These are phyloP conservation scores for Drosophila acutilabella DNA, from an alignment of 2,888 invertebrate genomes.

Conservation along the genomic window DNA sequence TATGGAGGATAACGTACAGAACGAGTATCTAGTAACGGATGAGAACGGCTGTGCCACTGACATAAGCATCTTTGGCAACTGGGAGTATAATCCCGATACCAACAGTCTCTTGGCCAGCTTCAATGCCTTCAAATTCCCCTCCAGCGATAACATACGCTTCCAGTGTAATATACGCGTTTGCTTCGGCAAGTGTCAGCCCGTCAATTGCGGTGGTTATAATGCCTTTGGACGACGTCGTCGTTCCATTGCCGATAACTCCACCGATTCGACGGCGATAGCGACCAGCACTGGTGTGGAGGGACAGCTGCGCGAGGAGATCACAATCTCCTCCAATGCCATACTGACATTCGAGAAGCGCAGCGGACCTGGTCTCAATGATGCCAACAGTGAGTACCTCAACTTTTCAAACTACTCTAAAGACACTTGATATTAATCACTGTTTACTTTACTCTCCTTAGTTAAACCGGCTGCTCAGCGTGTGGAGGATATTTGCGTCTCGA, in stretches of 20 bases:
- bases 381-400: constrained; percentile 88
- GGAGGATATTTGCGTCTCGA: constrained; percentile 96
- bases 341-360: constrained; percentile 93
- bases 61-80: constrained; percentile 96
- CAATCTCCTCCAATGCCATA: constrained; percentile 96
- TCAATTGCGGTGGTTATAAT: constrained; percentile 96
- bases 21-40: constrained; percentile 96
- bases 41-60: constrained; percentile 97
- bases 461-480: constrained; percentile 86
- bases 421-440: not conserved
- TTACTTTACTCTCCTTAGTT: constrained; percentile 64
- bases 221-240: constrained; percentile 93
- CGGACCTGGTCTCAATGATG: constrained; percentile 92
- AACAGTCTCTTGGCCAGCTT: constrained; percentile 94
- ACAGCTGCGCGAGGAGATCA: constrained; percentile 95
- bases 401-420: not conserved
- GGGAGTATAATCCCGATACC: constrained; percentile 94
- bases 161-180: constrained; percentile 98
- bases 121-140: constrained; percentile 97
- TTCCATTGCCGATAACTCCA: constrained; percentile 85
- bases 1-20: constrained; percentile 94
- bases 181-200: constrained; percentile 97
- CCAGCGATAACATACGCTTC: constrained; percentile 96
- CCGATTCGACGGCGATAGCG: constrained; percentile 87
- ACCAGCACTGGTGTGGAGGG: constrained; percentile 88